These are phyloP conservation scores for Doryteuthis pealeii DNA, from an alignment of 1,140 invertebrate genomes.

Conservation along the genomic window DNA sequence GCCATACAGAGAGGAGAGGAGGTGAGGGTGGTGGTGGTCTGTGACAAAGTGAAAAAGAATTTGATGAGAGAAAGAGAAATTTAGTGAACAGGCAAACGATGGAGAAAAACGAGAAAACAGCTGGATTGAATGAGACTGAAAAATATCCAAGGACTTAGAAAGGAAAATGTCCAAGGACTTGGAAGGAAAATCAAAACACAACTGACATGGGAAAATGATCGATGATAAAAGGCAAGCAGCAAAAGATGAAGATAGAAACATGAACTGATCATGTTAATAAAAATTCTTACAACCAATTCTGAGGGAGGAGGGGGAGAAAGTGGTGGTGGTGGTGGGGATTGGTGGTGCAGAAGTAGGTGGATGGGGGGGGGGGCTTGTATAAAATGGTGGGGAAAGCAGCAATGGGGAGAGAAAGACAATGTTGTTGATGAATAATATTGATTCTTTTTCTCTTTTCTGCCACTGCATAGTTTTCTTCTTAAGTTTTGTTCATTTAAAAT, in stretches of 20 bases:
- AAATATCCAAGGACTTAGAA: neutral
- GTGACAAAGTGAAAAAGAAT: neutral
- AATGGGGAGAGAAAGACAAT: too few relatives aligned
- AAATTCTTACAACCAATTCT: neutral
- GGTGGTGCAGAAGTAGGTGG: slow-evolving; percentile 8
- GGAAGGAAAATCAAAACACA: neutral
- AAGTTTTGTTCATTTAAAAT: too few relatives aligned
- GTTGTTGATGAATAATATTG: too few relatives aligned
- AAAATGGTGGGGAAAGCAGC: slow-evolving; percentile 2
- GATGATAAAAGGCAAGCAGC: neutral
- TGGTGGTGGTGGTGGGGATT: neutral
- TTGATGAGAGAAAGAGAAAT: neutral
- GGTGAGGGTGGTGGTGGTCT: neutral
- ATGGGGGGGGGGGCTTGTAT: slow-evolving; percentile 11
- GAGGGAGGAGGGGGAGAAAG: neutral
- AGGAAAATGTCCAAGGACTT: too few relatives aligned
- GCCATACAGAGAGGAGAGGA: neutral
- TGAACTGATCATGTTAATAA: neutral
- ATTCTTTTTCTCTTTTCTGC: too few relatives aligned
- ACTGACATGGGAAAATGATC: neutral
- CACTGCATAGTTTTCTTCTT: too few relatives aligned
- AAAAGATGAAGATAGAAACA: neutral
- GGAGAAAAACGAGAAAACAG: neutral
- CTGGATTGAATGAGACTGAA: neutral
- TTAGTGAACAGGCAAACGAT: neutral